Percentiles rank a stretch among this genome's conserved stretches.
Evolutionary conservation across 2,113 vertebrate species (phyloP).

Genomic region (Chloropsis hardwickii): DNA sequence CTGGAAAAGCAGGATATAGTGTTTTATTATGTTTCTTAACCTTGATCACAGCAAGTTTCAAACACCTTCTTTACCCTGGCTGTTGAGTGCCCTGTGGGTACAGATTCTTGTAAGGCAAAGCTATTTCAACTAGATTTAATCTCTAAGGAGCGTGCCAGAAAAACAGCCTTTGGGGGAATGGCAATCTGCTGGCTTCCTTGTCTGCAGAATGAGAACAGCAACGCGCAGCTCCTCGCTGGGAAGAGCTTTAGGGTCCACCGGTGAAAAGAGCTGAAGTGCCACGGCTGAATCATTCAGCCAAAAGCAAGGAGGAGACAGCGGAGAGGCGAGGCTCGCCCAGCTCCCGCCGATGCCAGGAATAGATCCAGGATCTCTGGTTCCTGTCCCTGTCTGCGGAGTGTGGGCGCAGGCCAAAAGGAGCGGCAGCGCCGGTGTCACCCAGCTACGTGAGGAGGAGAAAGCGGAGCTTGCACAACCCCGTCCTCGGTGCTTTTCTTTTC

Average conservation of each 20-base stretch:
- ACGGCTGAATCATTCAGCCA: rapidly evolving
- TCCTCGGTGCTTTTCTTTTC: background rate
- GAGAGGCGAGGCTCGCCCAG: background rate
- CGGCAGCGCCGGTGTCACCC: background rate
- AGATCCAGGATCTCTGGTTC: background rate
- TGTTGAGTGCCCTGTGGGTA: constrained; percentile 51
- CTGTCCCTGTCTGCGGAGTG: background rate
- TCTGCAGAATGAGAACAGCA: background rate
- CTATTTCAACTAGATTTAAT: constrained; percentile 57
- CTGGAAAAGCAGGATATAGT: constrained; percentile 52
- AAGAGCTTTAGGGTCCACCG: background rate
- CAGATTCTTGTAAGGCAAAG: constrained; percentile 48
- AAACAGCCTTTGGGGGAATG: constrained; percentile 52
- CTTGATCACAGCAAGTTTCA: constrained; percentile 48
- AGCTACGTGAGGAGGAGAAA: background rate
- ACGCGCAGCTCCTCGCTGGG: background rate
- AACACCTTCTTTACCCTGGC: constrained; percentile 5
- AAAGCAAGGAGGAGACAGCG: background rate
- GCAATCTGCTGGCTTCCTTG: constrained; percentile 15
- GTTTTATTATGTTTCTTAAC: constrained; percentile 48
- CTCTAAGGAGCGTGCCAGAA: constrained; percentile 56
- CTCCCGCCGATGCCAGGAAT: background rate
- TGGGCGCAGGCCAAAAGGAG: background rate
- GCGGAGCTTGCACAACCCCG: rapidly evolving
- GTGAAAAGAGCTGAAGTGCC: background rate